Evolutionary conservation across 2,888 invertebrate species (phyloP).

Genomic region (Drosophila nr. fundita): DNA sequence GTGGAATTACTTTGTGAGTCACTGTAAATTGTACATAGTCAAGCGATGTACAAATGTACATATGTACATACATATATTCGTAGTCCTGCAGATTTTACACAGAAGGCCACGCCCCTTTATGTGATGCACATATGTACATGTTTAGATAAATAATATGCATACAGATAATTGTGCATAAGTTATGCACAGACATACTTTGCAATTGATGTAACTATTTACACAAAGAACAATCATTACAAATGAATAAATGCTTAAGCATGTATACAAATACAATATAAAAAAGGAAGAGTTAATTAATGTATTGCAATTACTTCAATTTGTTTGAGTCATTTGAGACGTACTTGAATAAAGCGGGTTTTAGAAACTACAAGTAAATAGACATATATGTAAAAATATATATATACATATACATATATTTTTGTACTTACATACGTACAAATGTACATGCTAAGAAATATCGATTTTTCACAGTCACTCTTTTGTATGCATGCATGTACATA

Average conservation of each 20-base stretch:
- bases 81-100: not conserved
- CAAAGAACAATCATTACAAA: not conserved
- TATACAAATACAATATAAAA: not conserved
- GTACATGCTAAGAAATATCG: constrained; percentile 55
- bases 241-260: no score
- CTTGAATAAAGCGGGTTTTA: constrained; percentile 11
- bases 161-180: not conserved
- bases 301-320: not conserved
- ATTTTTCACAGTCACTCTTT: constrained; percentile 52
- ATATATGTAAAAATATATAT: constrained; percentile 12
- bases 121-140: not conserved
- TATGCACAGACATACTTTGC: not conserved
- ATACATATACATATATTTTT: constrained; percentile 25
- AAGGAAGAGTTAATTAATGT: not conserved
- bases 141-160: not conserved
- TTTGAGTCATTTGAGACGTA: not conserved
- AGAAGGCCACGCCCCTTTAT: constrained; percentile 3
- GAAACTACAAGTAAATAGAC: constrained; percentile 3
- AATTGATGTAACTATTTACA: constrained; percentile 16
- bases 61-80: not conserved
- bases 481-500: constrained; percentile 16
- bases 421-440: constrained; percentile 23
- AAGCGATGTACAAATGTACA: constrained; percentile 5
- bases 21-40: not conserved
- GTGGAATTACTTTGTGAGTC: not conserved